Evolutionary conservation across 1,140 invertebrate species (phyloP).

Genomic region (Cherax destructor): DNA sequence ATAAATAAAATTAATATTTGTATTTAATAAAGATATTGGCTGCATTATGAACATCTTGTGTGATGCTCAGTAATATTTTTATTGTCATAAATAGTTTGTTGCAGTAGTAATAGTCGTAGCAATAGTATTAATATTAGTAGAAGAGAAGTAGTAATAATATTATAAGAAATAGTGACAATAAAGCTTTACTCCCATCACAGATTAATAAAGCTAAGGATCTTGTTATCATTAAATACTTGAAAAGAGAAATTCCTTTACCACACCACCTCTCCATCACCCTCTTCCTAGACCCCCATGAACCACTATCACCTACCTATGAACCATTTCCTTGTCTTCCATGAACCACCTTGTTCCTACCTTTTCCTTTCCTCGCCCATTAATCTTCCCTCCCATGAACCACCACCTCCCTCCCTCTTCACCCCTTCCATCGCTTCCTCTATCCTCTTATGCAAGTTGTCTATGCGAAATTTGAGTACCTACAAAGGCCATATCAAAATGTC

Average conservation of each 20-base stretch:
- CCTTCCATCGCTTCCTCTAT: not conserved
- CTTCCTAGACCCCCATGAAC: not conserved
- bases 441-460: constrained; percentile 17
- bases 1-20: too few relatives aligned
- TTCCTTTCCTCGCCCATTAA: not conserved
- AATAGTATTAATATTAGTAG: too few relatives aligned
- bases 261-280: not conserved
- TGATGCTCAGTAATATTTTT: too few relatives aligned
- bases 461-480: constrained; percentile 48
- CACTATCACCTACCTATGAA: not conserved
- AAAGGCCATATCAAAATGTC: constrained; percentile 53
- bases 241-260: not conserved
- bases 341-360: too few relatives aligned
- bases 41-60: too few relatives aligned
- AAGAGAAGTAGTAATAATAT: too few relatives aligned
- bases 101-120: too few relatives aligned
- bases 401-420: not conserved
- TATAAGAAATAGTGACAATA: too few relatives aligned
- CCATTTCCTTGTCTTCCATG: too few relatives aligned
- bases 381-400: not conserved
- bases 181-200: too few relatives aligned
- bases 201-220: not conserved
- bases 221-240: not conserved
- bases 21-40: too few relatives aligned
- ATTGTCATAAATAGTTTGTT: too few relatives aligned